Evolutionary conservation across 2,113 vertebrate species (phyloP).

Genomic region (Genyomyrus donnyi): DNA sequence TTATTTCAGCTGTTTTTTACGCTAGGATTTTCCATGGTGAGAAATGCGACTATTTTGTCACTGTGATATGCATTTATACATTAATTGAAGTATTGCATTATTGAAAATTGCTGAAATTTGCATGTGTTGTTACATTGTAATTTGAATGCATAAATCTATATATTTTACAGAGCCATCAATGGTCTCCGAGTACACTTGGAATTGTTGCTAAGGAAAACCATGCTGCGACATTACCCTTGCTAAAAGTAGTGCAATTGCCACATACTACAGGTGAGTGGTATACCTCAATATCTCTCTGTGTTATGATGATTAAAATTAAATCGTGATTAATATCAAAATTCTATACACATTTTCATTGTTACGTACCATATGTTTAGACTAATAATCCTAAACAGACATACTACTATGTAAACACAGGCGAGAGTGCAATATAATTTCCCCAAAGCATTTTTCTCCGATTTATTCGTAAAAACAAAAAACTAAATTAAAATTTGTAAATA

Average conservation of each 20-base stretch:
- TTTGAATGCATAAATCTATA: not conserved
- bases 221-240: constrained; percentile 32
- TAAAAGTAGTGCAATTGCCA: constrained; percentile 49
- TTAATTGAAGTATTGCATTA: not conserved
- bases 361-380: not conserved
- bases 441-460: not conserved
- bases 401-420: not conserved
- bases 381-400: not conserved
- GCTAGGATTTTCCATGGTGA: constrained; percentile 42
- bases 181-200: not conserved
- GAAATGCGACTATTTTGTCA: constrained; percentile 12
- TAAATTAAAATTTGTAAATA: not conserved
- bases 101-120: not conserved
- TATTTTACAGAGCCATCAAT: constrained; percentile 14
- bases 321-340: not conserved
- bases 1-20: constrained; percentile 42
- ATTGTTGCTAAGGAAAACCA: not conserved
- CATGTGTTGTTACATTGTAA: not conserved
- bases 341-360: not conserved
- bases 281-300: not conserved
- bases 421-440: not conserved
- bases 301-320: not conserved
- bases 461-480: not conserved
- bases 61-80: not conserved
- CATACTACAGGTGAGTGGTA: constrained; percentile 46